Evolutionary conservation across 2,888 invertebrate species (phyloP), one percentile per base, ranked within the genome.

Genomic region (Lepidochrysops patricia): DNA sequence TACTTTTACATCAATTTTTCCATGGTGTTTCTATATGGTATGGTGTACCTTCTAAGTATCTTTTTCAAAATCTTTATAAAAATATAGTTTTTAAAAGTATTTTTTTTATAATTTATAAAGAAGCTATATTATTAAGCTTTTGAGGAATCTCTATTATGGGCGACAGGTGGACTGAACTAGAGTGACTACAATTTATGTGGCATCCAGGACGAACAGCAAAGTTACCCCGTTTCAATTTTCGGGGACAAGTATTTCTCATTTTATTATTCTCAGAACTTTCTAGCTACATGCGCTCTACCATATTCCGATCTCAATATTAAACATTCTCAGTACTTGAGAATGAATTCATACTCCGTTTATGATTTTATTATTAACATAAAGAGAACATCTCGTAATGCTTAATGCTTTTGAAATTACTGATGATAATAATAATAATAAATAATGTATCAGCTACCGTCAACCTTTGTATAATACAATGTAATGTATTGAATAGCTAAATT

Each of bases 141-240:
- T 61, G 64, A 69, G 64, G 59, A 61, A 61, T 61, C 58, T 52
- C 59, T 52, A 62, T 49, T 58, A 58, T 62, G 29, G 66, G 69
- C 66, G 71, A 69, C 71, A 70, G 70, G 71, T 70, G 69, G 71
- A 69, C 63, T 35, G 43, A 49, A 32, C 57, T 65, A 60, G 48
- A 52, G 60, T 63, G 43, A 62, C 64, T 54, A 60, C 57, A 19
- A 25, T 49, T 9, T 7, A n/a, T n/a, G n/a, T 19, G 15, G 34
- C 26, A 35, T n/a, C 13, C 32, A 6, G 57, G 57, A 57, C 60
- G 27, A 15, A 26, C 26, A 54, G 26, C 13, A 19, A 43, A 43
- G 19, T 19, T 6, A 12, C 43, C 9, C 3, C 15, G 3, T 43
- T 43, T 23, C 9, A 23, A 43, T 43, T 23, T 6, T 12, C 3